Base-by-base conservation (phyloP, 2,888 invertebrate species). In the Acronicta alni region DNA sequence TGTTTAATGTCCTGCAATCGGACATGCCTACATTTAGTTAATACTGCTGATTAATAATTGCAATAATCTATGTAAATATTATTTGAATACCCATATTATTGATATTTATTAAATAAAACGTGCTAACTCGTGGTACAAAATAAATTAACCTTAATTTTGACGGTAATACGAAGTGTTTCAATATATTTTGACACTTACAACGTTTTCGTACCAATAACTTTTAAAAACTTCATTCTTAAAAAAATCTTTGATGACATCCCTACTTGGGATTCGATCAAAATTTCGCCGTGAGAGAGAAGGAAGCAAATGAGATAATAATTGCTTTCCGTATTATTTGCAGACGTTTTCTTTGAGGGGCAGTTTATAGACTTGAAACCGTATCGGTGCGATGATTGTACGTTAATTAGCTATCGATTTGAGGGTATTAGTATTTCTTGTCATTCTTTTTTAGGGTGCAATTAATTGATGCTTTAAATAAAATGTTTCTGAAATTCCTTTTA, bases 301-400 rank as follows among this genome's bases (percentile, higher is more conserved):
- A 80, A 82, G 83, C 81, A 88, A 91, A 90, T 88, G 87, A 88
- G 86, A 90, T 88, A 84, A 88, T 91, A 91, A 92, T 92, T 89
- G 87, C 84, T 82, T 81, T 68, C 66, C 67, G 85, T 81, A 90
- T 92, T 92, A 91, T 89, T 89, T 83, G 77, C 80, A 71, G 84
- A 83, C 82, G 80, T 84, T 84, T 87, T 88, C 88, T 82, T 80
- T 84, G 82, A 82, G 72, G 59, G 60, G 56, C 55, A 63, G 55
- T 68, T 54, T 61, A 67, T 71, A 49, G 62, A 55, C 47, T 43
- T 54, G 48, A 76, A 76, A 54, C 77, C 77, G 60, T 77, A 75
- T 72, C 69, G 61, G 64, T 75, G 65, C 62, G 60, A 78, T 84
- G 84, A 86, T 87, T 85, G 81, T 74, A 71, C 74, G 75, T 69